These are phyloP conservation scores for Perizoma flavofasciatum DNA, from an alignment of 2,888 invertebrate species.

Conservation along the genomic window DNA sequence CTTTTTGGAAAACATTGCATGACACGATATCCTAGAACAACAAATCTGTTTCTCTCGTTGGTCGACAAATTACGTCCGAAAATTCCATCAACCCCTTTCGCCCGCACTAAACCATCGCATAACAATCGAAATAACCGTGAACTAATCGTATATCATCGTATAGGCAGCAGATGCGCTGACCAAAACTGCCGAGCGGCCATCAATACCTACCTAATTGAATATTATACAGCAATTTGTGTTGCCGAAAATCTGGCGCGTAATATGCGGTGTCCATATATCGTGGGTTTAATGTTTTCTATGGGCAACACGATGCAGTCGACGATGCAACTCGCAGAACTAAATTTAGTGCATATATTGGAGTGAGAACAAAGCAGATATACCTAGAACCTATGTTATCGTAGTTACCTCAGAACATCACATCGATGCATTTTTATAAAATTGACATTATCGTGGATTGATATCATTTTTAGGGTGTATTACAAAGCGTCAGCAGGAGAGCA, in stretches of 20 bases:
- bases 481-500: no score
- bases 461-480: no score
- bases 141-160: slow-evolving; percentile 79
- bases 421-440: no score
- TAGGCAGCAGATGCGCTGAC: slow-evolving; percentile 77
- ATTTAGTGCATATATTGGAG: slow-evolving; percentile 45
- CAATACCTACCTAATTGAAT: slow-evolving; percentile 82
- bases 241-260: slow-evolving; percentile 79
- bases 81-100: slow-evolving; percentile 12
- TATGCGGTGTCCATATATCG: slow-evolving; percentile 79
- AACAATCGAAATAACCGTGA: slow-evolving; percentile 47
- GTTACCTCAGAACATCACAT: no score
- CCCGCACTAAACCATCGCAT: slow-evolving; percentile 28
- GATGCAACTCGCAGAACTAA: slow-evolving; percentile 68
- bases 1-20: no score
- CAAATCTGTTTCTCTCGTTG: no score
- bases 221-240: slow-evolving; percentile 82
- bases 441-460: no score
- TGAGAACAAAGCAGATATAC: slow-evolving; percentile 19
- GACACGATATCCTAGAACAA: no score
- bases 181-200: slow-evolving; percentile 77
- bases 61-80: slow-evolving; percentile 10
- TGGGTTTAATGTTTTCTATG: slow-evolving; percentile 72
- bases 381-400: no score
- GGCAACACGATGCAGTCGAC: slow-evolving; percentile 53